Evolutionary conservation across 2,888 invertebrate species (phyloP), one percentile per base, ranked within the genome.

Genomic region (Lamellibrachia columna): DNA sequence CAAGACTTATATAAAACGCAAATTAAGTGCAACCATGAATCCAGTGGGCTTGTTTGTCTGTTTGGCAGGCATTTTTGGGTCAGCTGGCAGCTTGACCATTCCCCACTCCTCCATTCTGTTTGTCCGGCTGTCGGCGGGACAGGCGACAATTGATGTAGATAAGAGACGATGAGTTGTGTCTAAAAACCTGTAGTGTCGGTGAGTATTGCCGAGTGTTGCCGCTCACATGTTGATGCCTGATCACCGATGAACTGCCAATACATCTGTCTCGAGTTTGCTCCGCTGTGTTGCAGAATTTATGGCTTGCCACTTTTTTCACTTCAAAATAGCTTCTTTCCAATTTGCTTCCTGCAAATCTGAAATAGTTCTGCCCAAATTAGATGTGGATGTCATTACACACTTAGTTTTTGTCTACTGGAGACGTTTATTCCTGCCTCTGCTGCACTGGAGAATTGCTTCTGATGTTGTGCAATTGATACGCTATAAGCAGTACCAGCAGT

Each of bases 201-300:
- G 75, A 75, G 75, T 75, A n/a, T 75, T 75, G n/a, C 75, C 75
- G 75, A 75, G 75, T 75, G 75, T 75, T 75, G n/a, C 75, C 75
- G 75, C 75, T 15, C 75, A n/a, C 75, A 75, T 22, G 75, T 75
- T 75, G 75, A 75, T 75, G 75, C n/a, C 75, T 75, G 75, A 75
- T 75, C 75, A n/a, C 6, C 22, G 75, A 22, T 15, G 75, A 75
- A 22, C 75, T 75, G 75, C 75, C 75, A 75, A 22, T 22, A n/a
- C 75, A 75, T 75, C 75, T 75, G 75, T 22, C 22, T 75, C n/a
- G 75, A 75, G 75, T 75, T 75, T 75, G 75, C 22, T 0, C 22
- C 22, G n/a, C 75, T 75, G n/a, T 22, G 75, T 75, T n/a, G 75
- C 75, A 75, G 75, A 75, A 75, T 75, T n/a, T 75, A 15, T 22